Evolutionary conservation across 2,888 invertebrate species (phyloP).

Genomic region (Dryobotodes eremita): DNA sequence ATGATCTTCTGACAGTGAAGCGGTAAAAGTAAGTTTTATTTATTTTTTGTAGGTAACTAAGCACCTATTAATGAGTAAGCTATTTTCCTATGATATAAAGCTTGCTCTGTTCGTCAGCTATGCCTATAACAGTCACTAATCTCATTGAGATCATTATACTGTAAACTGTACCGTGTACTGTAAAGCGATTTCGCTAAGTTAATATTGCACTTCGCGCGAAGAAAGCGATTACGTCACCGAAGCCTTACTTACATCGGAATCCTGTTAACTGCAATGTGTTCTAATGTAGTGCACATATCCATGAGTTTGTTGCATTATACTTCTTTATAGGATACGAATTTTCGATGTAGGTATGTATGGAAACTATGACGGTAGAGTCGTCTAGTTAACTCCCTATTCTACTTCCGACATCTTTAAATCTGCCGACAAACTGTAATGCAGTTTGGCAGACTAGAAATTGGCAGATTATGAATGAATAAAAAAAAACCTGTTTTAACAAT

Average conservation of each 20-base stretch:
- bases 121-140: neutral
- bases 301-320: constrained; percentile 33
- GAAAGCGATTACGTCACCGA: constrained; percentile 71
- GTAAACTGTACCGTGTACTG: constrained; percentile 27
- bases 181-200: constrained; percentile 62
- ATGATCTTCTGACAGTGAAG: neutral
- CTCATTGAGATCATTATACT: neutral
- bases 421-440: too few species aligned
- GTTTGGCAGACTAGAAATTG: too few species aligned
- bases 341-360: neutral
- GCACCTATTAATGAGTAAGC: neutral
- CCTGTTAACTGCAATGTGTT: constrained; percentile 75
- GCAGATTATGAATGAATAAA: too few species aligned
- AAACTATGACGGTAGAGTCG: neutral
- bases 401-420: neutral
- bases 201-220: constrained; percentile 60
- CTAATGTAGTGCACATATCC: constrained; percentile 47
- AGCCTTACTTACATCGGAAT: constrained; percentile 81
- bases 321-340: neutral
- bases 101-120: neutral
- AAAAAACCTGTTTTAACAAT: constrained; percentile 15
- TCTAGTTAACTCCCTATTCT: neutral
- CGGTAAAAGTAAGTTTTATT: neutral
- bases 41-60: neutral
- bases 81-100: neutral